Base-by-base conservation (phyloP, 2,113 vertebrate genomes). In the Psittacus erithacus region DNA sequence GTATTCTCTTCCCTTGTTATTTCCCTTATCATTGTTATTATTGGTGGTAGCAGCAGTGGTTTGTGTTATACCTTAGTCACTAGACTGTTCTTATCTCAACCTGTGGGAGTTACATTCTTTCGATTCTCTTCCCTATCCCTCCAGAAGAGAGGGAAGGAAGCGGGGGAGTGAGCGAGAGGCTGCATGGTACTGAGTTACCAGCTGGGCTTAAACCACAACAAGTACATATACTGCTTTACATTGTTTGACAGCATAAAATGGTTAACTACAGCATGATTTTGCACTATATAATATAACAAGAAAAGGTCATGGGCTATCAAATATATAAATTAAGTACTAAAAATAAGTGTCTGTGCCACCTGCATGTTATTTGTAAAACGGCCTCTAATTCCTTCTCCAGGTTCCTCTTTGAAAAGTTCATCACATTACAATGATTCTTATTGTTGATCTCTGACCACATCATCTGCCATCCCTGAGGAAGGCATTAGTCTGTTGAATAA, bases 341-440 rank as follows among this genome's bases (percentile, higher is more conserved):
- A 39, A 70, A 41, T 28, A 86, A 46, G 3, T 28, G 3, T n/a
- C 7, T 46, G 13, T 65, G 3, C 16, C 17, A 49, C 14, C 11
- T 86, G 13, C 14, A 52, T 33, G 18, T 38, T 87, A 43, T 49
- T 69, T 70, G 10, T 53, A 53, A 65, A 82, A 33, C 8, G 76
- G n/a, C 6, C 22, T 92, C 33, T 73, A 75, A 53, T 60, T 75
- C 24, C 24, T 84, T 78, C 70, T 62, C n/a, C 41, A 53, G 4
- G 5, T 13, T 82, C 31, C 15, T 82, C 44, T 86, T 82, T 77
- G 52, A 83, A 76, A 38, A 8, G 23, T 70, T 59, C 6, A 41
- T 29, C 18, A 6, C 15, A 29, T 35, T 35, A 22, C 0, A 0
- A 28, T 28, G 39, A 44, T 44, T 86, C 31, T 62, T 0, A 0